Base-by-base conservation (phyloP, 2,888 invertebrate species). In the Chrysomela aeneicollis region DNA sequence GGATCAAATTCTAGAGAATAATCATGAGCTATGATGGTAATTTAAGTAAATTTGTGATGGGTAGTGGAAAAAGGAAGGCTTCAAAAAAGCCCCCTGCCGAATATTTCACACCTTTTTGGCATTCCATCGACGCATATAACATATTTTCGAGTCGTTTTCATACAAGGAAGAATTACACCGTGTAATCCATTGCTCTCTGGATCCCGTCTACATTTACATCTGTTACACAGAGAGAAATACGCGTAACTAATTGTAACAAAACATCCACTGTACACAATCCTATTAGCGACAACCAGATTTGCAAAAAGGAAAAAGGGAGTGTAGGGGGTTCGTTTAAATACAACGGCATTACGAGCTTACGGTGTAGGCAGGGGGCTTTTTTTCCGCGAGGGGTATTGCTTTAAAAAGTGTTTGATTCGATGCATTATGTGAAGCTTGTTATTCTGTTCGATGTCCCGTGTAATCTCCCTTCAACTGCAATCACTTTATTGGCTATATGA, bases 181-280 rank as follows among this genome's bases (percentile, higher is more conserved):
- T 71, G 76, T 78, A 76, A 79, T 78, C 77, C 73, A 61, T 67
- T 71, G 70, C 73, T 70, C 71, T 66, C 70, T 68, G 70, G 72
- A 69, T 72, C 71, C 67, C 71, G 67, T 61, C 59, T 72, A 64
- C 75, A 78, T 79, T 79, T 79, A 79, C 79, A 79, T 79, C 78
- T 79, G 78, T 77, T 77, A 77, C 42, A 15, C 42, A 15, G n/a
- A 42, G 1, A 42, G 55, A 72, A n/a, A 42, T 42, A 42, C 42
- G n/a, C 72, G 54, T 73, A 73, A 74, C 76, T 79, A 79, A 80
- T 79, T 79, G 79, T 80, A 80, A 80, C 78, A 78, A 78, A 79
- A 79, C 79, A 79, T 75, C 73, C 76, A 73, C 67, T 73, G 68
- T 74, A 59, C 55, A 69, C 70, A 77, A 77, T 77, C 78, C 78